Conservation (phyloP, 2,888 invertebrate species). For the Drosophila kanekoi region DNA sequence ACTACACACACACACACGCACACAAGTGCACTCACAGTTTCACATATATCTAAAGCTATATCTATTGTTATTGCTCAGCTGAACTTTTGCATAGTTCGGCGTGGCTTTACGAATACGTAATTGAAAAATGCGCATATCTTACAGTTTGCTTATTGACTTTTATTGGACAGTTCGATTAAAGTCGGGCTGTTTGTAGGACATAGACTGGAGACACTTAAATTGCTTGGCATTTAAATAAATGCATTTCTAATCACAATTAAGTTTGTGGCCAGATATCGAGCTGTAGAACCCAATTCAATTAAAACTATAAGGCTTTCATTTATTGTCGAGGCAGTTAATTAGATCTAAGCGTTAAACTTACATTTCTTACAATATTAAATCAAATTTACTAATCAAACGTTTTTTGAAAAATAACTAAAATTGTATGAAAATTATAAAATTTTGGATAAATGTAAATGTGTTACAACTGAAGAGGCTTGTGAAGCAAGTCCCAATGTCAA, state of each 20-base stretch:
- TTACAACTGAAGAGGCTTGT: no score
- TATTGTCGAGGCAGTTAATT: not conserved
- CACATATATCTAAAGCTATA: not conserved
- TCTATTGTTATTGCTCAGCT: conserved; percentile 12
- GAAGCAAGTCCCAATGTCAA: no score
- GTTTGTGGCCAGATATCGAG: not conserved
- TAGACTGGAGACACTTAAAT: conserved; percentile 19
- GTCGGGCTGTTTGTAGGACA: conserved; percentile 8
- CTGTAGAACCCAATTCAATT: not conserved
- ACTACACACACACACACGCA: conserved; percentile 8
- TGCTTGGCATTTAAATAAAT: conserved; percentile 8
- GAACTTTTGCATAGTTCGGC: conserved; percentile 44
- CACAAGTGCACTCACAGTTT: not conserved
- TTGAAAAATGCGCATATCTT: conserved; percentile 76
- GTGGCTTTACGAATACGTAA: conserved; percentile 64
- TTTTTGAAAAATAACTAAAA: no score
- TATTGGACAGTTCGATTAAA: conserved; percentile 70
- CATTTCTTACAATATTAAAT: no score
- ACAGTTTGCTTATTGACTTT: conserved; percentile 72
- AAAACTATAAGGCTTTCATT: not conserved
- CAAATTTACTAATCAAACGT: no score
- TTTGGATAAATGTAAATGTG: no score
- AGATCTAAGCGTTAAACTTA: no score
- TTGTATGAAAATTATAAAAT: no score
- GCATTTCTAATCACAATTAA: conserved; percentile 11